Evolutionary conservation across 2,888 invertebrate species (phyloP), one percentile per base, ranked within the genome.

Genomic region (Cephus sareptanus): DNA sequence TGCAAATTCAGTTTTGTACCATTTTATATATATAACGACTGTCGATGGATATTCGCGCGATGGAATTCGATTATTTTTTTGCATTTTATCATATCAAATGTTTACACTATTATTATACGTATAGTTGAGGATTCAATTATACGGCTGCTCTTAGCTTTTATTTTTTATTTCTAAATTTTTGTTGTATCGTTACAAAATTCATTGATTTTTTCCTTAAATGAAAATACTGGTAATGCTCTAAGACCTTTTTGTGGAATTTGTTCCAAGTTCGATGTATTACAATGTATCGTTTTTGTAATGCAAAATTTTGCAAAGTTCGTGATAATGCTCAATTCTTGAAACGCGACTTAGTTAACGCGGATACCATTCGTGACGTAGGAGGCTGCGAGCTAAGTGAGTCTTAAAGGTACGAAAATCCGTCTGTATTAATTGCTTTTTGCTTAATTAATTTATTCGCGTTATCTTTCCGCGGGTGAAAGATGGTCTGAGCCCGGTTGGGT

Each of bases 381-480:
- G 56, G 56, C 56, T 23, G 56, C 23, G 23, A 23, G 56, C 56
- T 56, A 56, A 56, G 56, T 56, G 23, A 56, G 56, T 56, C 56
- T 56, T 56, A 56, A 56, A 56, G 56, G 56, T 71, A 34, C 71
- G 71, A 34, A 71, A 71, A 33, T 71, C 71, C 71, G 34, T 71
- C 71, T 80, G 86, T 87, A 87, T 88, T 88, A 88, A 89, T 88
- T 88, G 86, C 87, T 82, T 79, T 87, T 86, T 87, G 86, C 87
- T 87, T 88, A 87, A 89, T 89, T 89, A 89, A 89, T 89, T 89
- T 89, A 87, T 87, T 85, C 87, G 86, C 85, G 87, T 88, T 89
- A 88, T 85, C 85, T 80, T 83, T 81, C 79, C 82, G 78, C 79
- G 68, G 80, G 81, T 75, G 75, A 81, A 82, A 83, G 81, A 81